These are phyloP conservation scores for Gallinago jamesoni DNA, from an alignment of 2,113 vertebrate genomes.

Conservation along the genomic window DNA sequence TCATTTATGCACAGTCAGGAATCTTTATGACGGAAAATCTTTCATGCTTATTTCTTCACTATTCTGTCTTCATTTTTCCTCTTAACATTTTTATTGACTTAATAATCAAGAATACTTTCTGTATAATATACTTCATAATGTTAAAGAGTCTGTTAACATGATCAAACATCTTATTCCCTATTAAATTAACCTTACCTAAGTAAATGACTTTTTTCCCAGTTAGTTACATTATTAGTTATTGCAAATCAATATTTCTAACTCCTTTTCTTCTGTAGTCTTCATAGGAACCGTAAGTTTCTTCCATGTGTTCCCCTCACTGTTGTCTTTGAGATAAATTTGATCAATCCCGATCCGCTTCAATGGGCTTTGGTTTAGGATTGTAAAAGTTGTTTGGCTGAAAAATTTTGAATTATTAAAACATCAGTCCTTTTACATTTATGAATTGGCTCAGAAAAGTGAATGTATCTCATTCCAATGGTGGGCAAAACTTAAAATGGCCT, in stretches of 20 bases:
- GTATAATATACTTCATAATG: neutral
- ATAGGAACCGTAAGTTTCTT: neutral
- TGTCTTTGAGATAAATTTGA: neutral
- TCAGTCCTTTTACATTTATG: neutral
- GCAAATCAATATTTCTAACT: neutral
- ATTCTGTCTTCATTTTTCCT: neutral
- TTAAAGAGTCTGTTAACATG: neutral
- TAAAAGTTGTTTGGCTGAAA: neutral
- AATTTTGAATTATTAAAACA: neutral
- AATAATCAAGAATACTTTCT: neutral
- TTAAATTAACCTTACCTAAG: neutral
- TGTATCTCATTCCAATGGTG: neutral
- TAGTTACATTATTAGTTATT: neutral
- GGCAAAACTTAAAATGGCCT: neutral
- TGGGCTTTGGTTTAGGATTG: neutral
- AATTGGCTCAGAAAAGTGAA: neutral
- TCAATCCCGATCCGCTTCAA: neutral
- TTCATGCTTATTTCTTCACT: conserved; percentile 20
- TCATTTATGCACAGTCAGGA: neutral
- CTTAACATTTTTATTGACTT: conserved; percentile 11
- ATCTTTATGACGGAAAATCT: neutral
- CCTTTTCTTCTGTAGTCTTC: neutral
- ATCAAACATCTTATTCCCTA: neutral
- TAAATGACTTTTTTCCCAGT: neutral
- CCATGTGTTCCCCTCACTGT: neutral